Evolutionary conservation across 53 echinoderm and acorn worm species (phyloP).

Genomic region (Echinometra lucunter): DNA sequence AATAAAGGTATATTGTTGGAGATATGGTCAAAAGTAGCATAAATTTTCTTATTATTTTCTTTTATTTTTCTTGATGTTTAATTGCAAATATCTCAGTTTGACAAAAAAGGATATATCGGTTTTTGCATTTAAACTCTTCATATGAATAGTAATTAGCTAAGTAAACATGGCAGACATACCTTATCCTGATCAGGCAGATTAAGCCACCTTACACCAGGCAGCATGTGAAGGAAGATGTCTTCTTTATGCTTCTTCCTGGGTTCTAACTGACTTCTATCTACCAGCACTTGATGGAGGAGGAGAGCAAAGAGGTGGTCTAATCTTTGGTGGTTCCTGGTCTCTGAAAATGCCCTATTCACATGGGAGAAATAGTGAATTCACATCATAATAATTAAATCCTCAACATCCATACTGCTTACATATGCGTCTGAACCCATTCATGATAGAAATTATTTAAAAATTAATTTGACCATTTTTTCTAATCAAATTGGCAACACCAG

Average conservation of each 20-base stretch:
- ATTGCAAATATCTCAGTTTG: too few relatives aligned
- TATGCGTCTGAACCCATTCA: too few relatives aligned
- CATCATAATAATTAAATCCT: not conserved
- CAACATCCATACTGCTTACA: too few relatives aligned
- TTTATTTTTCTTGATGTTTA: too few relatives aligned
- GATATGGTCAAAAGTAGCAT: too few relatives aligned
- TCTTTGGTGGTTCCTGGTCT: conserved; percentile 80
- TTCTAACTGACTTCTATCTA: conserved; percentile 61
- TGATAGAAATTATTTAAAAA: too few relatives aligned
- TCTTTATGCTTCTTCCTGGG: conserved; percentile 76
- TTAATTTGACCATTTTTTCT: too few relatives aligned
- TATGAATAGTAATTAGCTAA: not conserved
- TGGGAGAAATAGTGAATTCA: not conserved
- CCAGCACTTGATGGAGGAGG: conserved; percentile 86
- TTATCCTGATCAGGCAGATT: conserved; percentile 92
- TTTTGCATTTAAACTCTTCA: too few relatives aligned
- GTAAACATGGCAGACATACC: conserved; percentile 71
- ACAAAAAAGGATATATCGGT: too few relatives aligned
- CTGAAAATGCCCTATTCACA: conserved; percentile 82
- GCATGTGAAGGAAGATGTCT: conserved; percentile 87
- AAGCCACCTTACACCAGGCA: conserved; percentile 94
- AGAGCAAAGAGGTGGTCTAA: conserved; percentile 92
- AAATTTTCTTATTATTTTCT: too few relatives aligned
- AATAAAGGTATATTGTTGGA: too few relatives aligned
- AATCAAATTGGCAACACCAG: too few relatives aligned